Evolutionary conservation across 2,888 invertebrate genomes (phyloP), one percentile per base, ranked within the genome.

Genomic region (Plagodis dolabraria): DNA sequence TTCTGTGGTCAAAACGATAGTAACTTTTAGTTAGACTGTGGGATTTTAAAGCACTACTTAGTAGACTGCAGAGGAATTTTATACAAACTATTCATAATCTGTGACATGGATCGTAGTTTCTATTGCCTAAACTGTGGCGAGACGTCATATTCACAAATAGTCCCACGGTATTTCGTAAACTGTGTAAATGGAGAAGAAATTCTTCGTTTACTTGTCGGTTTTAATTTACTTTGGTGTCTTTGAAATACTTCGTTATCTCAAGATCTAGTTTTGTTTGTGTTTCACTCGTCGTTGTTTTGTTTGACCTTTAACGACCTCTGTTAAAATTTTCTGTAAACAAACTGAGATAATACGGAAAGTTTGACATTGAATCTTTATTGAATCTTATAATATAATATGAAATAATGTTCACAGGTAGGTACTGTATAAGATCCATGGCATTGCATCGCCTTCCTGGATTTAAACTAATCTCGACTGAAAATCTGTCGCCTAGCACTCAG

Each of bases 121-220:
- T 54, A 33, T 51, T n/a, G 6, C 5, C 8, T 48, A 46, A 57
- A 4, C 62, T 57, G 45, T 53, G 51, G 2, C 49, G 33, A 63
- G 57, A 67, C 67, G 65, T 71, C 69, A 72, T 71, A 70, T 73
- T 68, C 64, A 71, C 68, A 56, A 65, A 51, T 36, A 36, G 34
- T 83, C 84, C 76, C 83, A 86, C 85, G 83, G 68, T 76, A 50
- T 83, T 83, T 68, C 55, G 55, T 44, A 56, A 47, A 48, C 47
- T 57, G 51, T 52, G 58, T 61, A 63, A 54, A 59, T 54, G 54
- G 49, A 59, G 46, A 44, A 53, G 50, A 56, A 57, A 49, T 59
- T 54, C 49, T 57, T 57, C 12, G 56, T 63, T 57, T 54, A 49
- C 48, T 59, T 33, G 40, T 50, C 45, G 35, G 44, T 54, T 56